These are phyloP conservation scores for Coryphaenoides rupestris DNA, from an alignment of 2,113 vertebrate genomes.

Conservation along the genomic window DNA sequence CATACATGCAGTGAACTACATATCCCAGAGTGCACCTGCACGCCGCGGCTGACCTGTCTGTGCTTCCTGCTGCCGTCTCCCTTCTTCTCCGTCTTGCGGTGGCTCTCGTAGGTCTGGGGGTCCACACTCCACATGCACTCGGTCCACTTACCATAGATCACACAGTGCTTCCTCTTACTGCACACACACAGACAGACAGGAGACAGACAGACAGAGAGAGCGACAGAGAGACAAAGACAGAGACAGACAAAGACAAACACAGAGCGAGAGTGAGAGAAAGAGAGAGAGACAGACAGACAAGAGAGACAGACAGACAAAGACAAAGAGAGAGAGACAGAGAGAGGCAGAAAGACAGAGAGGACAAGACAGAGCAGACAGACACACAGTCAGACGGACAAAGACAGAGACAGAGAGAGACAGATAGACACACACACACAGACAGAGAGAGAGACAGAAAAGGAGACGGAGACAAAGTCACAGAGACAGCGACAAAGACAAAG, in stretches of 20 bases:
- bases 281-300: no score
- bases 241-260: no score
- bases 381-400: no score
- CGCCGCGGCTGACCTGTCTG: constrained; percentile 44
- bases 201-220: neutral
- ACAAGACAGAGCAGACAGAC: no score
- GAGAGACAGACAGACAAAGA: neutral
- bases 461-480: no score
- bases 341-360: neutral
- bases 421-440: no score
- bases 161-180: constrained; percentile 90
- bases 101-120: constrained; percentile 76
- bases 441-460: no score
- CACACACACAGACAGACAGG: neutral
- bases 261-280: neutral
- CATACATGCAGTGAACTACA: neutral
- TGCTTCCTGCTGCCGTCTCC: constrained; percentile 66
- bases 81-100: constrained; percentile 83
- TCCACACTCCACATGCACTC: constrained; percentile 93
- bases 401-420: no score
- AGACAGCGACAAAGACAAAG: neutral
- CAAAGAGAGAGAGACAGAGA: no score
- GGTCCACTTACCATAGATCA: constrained; percentile 98
- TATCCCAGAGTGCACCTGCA: neutral
- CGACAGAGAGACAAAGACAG: neutral